Evolutionary conservation across 1,140 invertebrate genomes (phyloP), one percentile per base, ranked within the genome.

Genomic region (Cheumatopsyche charites): DNA sequence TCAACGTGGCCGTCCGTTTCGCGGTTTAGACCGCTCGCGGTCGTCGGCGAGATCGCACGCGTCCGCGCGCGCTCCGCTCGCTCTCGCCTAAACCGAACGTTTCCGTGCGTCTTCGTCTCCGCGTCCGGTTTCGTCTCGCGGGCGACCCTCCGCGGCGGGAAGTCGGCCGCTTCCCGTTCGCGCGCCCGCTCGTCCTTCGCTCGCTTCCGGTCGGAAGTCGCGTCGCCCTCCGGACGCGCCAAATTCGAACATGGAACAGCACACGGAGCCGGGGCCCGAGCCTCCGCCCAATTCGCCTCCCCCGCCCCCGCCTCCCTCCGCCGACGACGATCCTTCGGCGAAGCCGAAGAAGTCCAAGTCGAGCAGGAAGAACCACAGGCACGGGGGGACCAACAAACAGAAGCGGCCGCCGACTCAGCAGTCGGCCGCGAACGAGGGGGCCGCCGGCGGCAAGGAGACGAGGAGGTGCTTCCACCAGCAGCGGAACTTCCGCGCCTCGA

Each of bases 341-440:
- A 75, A 73, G 45, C 12, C 42, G 17, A 73, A 73, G 43, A 75
- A 75, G 61, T 71, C 62, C 4, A 84, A 84, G 73, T 82, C 83
- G 76, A 73, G 78, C 1, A 82, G 83, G 76, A 83, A 83, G 76
- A 83, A 83, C 75, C 80, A 82, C 9, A 80, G 82, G 6, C 79
- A 83, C 73, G 79, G 79, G 1, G 42, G 77, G 78, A 49, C 74
- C 76, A 17, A n/a, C 62, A 65, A 65, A 1, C 25, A 58, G 58
- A 5, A 61, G n/a, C 23, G 23, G n/a, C 45, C 45, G 45, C 4
- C 7, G 45, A n/a, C n/a, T n/a, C n/a, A 36, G 29, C 29, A 36
- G 19, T 5, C 9, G 49, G 15, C 58, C 7, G 26, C 71, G 13
- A 65, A 78, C 6, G 82, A 84, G 75, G 82, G 84, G 47, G 80